These are phyloP conservation scores for Mimumesa dahlbomi DNA, from an alignment of 2,888 invertebrate species.

Conservation along the genomic window DNA sequence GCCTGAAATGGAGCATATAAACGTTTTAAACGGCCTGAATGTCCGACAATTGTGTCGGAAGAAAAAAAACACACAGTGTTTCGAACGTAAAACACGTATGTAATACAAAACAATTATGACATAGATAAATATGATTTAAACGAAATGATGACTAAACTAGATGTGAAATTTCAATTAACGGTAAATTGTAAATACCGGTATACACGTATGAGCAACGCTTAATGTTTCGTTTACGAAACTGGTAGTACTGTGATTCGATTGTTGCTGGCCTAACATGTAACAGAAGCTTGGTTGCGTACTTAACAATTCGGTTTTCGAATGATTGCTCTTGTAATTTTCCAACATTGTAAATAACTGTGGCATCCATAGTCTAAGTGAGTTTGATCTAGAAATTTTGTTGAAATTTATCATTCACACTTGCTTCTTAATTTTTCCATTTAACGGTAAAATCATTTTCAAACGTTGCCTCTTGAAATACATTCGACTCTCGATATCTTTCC, in stretches of 20 bases:
- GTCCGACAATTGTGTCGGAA: background rate
- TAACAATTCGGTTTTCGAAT: slow-evolving; percentile 59
- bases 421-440: background rate
- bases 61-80: background rate
- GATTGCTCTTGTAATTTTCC: slow-evolving; percentile 75
- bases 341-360: slow-evolving; percentile 92
- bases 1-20: slow-evolving; percentile 62
- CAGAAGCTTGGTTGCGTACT: slow-evolving; percentile 67
- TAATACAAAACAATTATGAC: too few species aligned
- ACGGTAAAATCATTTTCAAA: background rate
- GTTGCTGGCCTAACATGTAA: slow-evolving; percentile 63
- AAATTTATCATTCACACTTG: background rate
- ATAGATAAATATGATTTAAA: too few species aligned
- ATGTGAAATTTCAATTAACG: background rate
- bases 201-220: slow-evolving; percentile 13
- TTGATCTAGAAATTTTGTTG: slow-evolving; percentile 83
- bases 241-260: slow-evolving; percentile 29
- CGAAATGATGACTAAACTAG: too few species aligned
- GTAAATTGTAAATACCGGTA: slow-evolving; percentile 44
- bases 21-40: background rate
- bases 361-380: slow-evolving; percentile 92
- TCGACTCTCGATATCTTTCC: too few species aligned
- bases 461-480: background rate
- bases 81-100: too few species aligned
- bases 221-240: slow-evolving; percentile 22